Evolutionary conservation across 2,888 invertebrate genomes (phyloP), one percentile per base, ranked within the genome.

Genomic region (Acholoe squamosa): DNA sequence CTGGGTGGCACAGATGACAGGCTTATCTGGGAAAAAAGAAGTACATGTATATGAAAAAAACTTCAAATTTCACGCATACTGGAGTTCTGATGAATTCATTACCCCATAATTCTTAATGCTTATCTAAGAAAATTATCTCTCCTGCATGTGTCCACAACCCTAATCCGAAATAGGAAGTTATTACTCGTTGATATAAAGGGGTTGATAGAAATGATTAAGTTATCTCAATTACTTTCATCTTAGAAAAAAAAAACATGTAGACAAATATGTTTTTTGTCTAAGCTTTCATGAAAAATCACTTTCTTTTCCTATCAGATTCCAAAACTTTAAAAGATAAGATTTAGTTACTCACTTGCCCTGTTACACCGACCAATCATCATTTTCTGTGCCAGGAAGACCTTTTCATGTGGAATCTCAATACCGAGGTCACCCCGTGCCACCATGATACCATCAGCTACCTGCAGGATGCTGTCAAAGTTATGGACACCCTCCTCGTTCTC

Each of bases 321-420:
- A 43, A 43, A 43, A 12, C 10, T 61, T 12, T 12, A n/a, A 5
- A 7, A 3, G 19, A 3, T 61, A n/a, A 61, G 43, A 10, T 43
- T 28, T 28, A 12, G 43, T 3, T 84, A 84, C 84, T n/a, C 33
- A 84, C 84, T 51, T 52, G 97, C 97, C 10, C 94, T 97, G 96
- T 99, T 99, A 96, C 99, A 99, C 93, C 98, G 97, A n/a, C 99
- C 98, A 95, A 99, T 99, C 97, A 99, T 99, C 94, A 98, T 98
- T 96, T 99, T 99, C 96, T 99, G 99, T 0, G 99, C 99, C 76
- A 99, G 96, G 97, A 99, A 99, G 0, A 96, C 96, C 92, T 96
- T 96, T 96, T 99, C 99, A 71, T 99, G 98, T 0, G 99, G 99
- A 94, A 99, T 99, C 96, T 99, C 99, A 95, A 99, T 99, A 93